These are phyloP conservation scores for Falco peregrinus DNA, from an alignment of 2,797 vertebrate genomes.

Conservation along the genomic window DNA sequence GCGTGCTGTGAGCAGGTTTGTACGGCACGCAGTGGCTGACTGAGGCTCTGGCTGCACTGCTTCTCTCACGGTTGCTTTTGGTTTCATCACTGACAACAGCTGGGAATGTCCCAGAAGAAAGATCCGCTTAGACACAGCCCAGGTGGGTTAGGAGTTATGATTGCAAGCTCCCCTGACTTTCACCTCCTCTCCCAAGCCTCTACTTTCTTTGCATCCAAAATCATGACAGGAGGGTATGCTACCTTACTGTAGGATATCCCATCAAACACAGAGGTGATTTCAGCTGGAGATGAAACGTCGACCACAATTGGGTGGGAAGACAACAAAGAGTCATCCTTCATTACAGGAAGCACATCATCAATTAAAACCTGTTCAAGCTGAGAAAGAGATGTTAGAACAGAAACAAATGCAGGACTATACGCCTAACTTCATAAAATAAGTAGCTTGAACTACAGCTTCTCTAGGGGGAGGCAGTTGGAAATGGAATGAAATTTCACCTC, in stretches of 20 bases:
- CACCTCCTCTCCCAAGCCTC: background rate
- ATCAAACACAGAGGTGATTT: conserved; percentile 98
- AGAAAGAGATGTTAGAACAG: conserved; percentile 1
- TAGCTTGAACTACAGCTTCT: background rate
- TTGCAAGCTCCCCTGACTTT: background rate
- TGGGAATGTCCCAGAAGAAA: background rate
- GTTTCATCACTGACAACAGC: background rate
- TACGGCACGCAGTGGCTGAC: background rate
- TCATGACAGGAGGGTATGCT: background rate
- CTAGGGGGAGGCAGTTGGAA: background rate
- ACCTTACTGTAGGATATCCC: conserved; percentile 97
- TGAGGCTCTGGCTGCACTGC: background rate
- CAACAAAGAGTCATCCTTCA: conserved; percentile 89
- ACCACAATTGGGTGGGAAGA: conserved; percentile 94
- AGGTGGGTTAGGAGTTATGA: background rate
- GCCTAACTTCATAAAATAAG: background rate
- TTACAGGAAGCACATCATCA: conserved; percentile 91
- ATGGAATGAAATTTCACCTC: background rate
- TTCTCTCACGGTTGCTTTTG: background rate
- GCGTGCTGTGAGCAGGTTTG: background rate
- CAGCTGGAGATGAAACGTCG: conserved; percentile 85
- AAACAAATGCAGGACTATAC: background rate
- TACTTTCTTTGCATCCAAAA: background rate
- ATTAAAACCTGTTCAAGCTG: conserved; percentile 91
- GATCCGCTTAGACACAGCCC: background rate